Base-by-base conservation (phyloP, 2,888 invertebrate genomes). In the Mimachlamys varia region DNA sequence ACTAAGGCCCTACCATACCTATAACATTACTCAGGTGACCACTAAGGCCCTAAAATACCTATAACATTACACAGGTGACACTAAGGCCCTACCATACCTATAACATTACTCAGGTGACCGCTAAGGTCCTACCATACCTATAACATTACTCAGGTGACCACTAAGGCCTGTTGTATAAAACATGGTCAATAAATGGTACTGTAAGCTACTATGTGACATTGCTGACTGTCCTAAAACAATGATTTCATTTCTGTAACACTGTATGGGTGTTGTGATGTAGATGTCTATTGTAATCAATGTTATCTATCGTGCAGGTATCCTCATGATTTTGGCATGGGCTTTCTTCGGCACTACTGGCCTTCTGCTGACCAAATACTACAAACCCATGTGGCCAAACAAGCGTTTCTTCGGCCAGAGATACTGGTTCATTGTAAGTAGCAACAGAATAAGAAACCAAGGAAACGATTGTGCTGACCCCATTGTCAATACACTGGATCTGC, bases 311-410 rank as follows among this genome's bases (percentile, higher is more conserved):
- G 15, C 95, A 96, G 97, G 96, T 22, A 95, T 96, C 92, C 90
- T 97, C 92, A 97, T 97, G 97, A 93, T 97, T 90, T 92, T 97
- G 50, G 97, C 96, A 27, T 97, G 96, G 96, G 95, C 96, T 91
- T 95, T 97, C 94, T 96, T 96, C 93, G 95, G 96, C 90, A 95
- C 96, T 50, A 95, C 96, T 88, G 97, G 96, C 38, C 93, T 97
- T 27, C 92, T 97, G 10, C 93, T 96, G 94, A 96, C 96, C 92
- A 96, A 96, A 90, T 97, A 96, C 93, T 97, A 96, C 95, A 96
- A 96, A 91, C 94, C 95, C n/a, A 96, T 96, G 96, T 97, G 96
- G 97, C 96, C 96, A n/a, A 96, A 96, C 92, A 95, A 94, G 89
- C 93, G 95, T 27, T 93, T 96, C 91, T 95, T 95, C 91, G 95